Conservation (phyloP, 1,140 invertebrate genomes). For the Plectus sambesii region DNA sequence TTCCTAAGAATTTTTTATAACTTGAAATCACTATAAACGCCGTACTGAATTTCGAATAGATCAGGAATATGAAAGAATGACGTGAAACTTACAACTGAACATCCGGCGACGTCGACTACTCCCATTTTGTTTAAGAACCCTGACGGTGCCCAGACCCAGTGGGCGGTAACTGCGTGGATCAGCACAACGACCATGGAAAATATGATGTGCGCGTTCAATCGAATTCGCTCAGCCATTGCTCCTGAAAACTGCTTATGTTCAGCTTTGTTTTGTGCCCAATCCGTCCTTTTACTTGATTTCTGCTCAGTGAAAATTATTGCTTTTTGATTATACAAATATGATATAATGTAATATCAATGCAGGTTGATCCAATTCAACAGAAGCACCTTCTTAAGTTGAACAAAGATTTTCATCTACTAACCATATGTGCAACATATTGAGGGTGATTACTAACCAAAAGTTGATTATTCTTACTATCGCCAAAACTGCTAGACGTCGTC, state of each 20-base stretch:
- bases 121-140: conserved; percentile 69
- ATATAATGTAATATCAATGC: no score
- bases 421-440: conserved; percentile 4
- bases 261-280: conserved; percentile 11
- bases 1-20: no score
- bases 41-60: no score
- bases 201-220: conserved; percentile 75
- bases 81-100: conserved; percentile 56
- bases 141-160: conserved; percentile 76
- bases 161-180: conserved; percentile 79
- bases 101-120: conserved; percentile 73
- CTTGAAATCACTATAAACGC: conserved; percentile 11
- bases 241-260: conserved; percentile 31
- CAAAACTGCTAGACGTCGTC: no score
- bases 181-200: conserved; percentile 75
- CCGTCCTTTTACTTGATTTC: background rate
- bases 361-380: no score
- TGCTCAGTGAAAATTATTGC: conserved; percentile 4
- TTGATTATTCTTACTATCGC: background rate
- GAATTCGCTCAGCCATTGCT: conserved; percentile 55
- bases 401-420: no score
- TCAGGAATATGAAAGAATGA: no score
- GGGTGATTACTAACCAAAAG: conserved; percentile 4
- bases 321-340: no score
- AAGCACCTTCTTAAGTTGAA: no score